Conservation (phyloP, 2,797 vertebrate species). For the Oryzias dopingdopingensis region DNA sequence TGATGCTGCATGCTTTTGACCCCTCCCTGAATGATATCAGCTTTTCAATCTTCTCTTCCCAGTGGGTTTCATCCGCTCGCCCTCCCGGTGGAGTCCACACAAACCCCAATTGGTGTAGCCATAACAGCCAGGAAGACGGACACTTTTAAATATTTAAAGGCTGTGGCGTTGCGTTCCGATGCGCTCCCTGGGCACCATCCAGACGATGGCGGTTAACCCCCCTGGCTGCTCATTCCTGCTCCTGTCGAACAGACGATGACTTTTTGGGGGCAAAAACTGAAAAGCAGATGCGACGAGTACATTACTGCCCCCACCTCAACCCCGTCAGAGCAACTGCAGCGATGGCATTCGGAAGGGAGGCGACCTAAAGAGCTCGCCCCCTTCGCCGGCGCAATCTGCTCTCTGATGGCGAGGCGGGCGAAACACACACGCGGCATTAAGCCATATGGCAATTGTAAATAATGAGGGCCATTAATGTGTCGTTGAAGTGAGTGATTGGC, state of each 20-base stretch:
- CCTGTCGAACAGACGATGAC: conserved; percentile 54
- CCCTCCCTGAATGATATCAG: conserved; percentile 21
- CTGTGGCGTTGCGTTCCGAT: conserved; percentile 9
- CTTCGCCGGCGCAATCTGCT: conserved; percentile 68
- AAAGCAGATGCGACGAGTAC: conserved; percentile 70
- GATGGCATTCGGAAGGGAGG: conserved; percentile 50
- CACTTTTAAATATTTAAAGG: conserved; percentile 38
- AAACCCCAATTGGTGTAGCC: not conserved
- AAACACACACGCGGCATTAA: not conserved
- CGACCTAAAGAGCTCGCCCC: conserved; percentile 58
- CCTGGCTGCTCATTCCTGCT: conserved; percentile 30
- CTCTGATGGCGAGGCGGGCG: conserved; percentile 34
- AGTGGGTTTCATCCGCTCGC: conserved; percentile 10
- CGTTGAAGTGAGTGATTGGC: conserved; percentile 61
- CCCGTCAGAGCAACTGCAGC: conserved; percentile 47
- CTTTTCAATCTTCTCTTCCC: conserved; percentile 32
- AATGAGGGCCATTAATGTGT: conserved; percentile 72
- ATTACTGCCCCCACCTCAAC: conserved; percentile 59
- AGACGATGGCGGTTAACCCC: conserved; percentile 12
- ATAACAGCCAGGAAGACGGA: conserved; percentile 36
- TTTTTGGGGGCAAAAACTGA: conserved; percentile 58
- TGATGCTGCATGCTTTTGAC: conserved; percentile 5
- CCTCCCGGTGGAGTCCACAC: not conserved
- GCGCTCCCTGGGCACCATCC: not conserved
- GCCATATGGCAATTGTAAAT: conserved; percentile 57